Conservation (phyloP, 2,113 vertebrate genomes). For the Carettochelys insculpta region DNA sequence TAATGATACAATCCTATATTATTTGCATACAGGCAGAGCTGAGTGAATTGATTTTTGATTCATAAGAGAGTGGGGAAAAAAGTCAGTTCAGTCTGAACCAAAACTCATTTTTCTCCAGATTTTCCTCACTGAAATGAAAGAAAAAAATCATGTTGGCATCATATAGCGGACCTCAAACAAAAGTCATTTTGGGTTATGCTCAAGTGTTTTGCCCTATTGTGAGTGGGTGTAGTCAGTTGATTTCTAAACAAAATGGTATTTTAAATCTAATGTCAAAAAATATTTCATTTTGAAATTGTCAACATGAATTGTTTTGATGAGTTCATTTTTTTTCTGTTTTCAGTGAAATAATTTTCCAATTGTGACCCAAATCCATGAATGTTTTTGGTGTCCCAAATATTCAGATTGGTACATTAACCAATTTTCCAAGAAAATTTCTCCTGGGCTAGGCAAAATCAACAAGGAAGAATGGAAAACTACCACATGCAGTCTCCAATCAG, state of each 20-base stretch:
- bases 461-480: neutral
- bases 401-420: neutral
- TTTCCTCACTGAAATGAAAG: neutral
- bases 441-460: neutral
- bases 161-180: neutral
- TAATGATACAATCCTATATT: neutral
- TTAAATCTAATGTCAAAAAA: neutral
- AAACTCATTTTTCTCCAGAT: neutral
- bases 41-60: too few species aligned
- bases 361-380: neutral
- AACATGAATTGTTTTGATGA: neutral
- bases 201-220: neutral
- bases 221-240: neutral
- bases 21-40: neutral
- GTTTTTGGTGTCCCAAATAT: neutral
- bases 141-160: neutral
- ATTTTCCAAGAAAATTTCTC: neutral
- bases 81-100: neutral
- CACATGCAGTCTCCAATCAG: too few species aligned
- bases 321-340: neutral
- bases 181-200: neutral
- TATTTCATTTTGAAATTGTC: neutral
- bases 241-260: neutral
- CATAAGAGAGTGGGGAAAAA: too few species aligned
- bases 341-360: neutral